Percentiles rank a stretch among this genome's conserved stretches.
Evolutionary conservation across 2,888 invertebrate genomes (phyloP).

Genomic region (Lepidocyrtoides sp.): DNA sequence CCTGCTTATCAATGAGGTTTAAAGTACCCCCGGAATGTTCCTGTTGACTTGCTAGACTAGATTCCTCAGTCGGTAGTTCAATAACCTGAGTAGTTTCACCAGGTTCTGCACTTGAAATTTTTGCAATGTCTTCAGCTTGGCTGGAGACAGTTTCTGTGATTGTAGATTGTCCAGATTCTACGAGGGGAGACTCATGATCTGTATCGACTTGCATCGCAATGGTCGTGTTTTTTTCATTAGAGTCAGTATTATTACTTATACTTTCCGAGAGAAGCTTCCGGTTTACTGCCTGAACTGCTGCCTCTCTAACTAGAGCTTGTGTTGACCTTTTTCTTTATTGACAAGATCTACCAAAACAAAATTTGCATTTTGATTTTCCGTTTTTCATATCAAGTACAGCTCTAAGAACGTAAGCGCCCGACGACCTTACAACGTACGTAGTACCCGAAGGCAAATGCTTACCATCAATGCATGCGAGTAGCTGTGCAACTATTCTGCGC

Average conservation of each 20-base stretch:
- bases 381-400: too few relatives aligned
- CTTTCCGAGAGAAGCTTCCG: constrained; percentile 67
- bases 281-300: constrained; percentile 92
- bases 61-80: background rate
- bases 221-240: too few relatives aligned
- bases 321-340: constrained; percentile 88
- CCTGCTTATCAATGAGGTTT: background rate
- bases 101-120: too few relatives aligned
- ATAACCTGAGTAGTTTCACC: too few relatives aligned
- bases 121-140: too few relatives aligned
- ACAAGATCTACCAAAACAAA: constrained; percentile 87
- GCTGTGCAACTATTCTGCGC: constrained; percentile 96
- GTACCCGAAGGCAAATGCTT: constrained; percentile 84
- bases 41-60: background rate
- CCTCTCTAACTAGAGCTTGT: constrained; percentile 94
- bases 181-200: too few relatives aligned
- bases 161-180: background rate
- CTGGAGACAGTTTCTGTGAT: background rate
- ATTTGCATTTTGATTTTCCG: too few relatives aligned
- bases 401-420: too few relatives aligned
- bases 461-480: constrained; percentile 96
- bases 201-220: constrained; percentile 21
- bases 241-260: background rate
- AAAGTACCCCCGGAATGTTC: background rate
- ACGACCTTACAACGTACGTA: background rate